Percentiles rank a stretch among this genome's conserved stretches.
Evolutionary conservation across 1,140 invertebrate genomes (phyloP).

Genomic region (Uloborus diversus): DNA sequence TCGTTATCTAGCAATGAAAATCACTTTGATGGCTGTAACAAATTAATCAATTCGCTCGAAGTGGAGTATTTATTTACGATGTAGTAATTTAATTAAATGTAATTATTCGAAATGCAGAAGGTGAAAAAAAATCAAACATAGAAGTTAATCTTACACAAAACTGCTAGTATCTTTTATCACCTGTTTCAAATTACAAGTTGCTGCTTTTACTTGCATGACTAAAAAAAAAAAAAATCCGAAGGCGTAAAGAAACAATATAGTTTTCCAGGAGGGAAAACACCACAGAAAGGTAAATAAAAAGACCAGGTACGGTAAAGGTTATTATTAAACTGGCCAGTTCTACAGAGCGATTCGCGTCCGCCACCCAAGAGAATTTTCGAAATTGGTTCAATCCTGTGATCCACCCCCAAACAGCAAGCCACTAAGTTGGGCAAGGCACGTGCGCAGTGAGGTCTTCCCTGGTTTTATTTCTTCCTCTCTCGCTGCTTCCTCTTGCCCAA

Average conservation of each 20-base stretch:
- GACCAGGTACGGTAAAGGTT: neutral
- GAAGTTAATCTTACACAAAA: too few species aligned
- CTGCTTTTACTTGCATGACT: neutral
- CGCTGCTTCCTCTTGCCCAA: neutral
- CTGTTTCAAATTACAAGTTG: constrained; percentile 22
- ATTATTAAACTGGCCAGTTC: constrained; percentile 52
- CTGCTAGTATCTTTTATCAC: constrained; percentile 37
- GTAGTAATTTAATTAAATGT: too few species aligned
- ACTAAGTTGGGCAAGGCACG: constrained; percentile 17
- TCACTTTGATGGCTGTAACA: too few species aligned
- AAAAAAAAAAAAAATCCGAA: neutral
- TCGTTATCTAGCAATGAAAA: too few species aligned
- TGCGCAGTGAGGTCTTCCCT: neutral
- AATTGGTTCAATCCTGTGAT: neutral
- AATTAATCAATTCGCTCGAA: too few species aligned
- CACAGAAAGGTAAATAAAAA: neutral
- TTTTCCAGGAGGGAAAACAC: neutral
- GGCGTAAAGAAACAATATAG: neutral
- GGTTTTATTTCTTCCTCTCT: constrained; percentile 8
- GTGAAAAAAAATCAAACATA: too few species aligned
- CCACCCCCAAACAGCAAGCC: neutral
- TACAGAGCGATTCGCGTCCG: neutral
- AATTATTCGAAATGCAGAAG: too few species aligned
- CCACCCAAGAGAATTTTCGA: constrained; percentile 12
- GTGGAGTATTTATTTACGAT: too few species aligned